Base-by-base conservation (phyloP, 2,113 vertebrate genomes). In the Phoxinus phoxinus region DNA sequence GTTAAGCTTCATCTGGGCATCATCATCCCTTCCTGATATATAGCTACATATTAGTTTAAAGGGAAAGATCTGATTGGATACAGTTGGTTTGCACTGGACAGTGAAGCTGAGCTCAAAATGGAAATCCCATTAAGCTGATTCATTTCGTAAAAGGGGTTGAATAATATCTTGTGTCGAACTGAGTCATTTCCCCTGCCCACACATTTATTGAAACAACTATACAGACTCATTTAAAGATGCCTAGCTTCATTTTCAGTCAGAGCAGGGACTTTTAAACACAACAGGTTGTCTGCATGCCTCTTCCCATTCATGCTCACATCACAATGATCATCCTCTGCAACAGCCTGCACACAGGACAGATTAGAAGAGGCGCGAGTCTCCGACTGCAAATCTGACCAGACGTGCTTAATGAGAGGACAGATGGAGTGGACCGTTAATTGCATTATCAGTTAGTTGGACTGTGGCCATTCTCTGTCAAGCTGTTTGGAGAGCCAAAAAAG, bases 121-220 rank as follows among this genome's bases (percentile, higher is more conserved):
- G 53, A 84, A 87, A 86, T 13, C 77, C n/a, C 59, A 30, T 71
- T 67, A 51, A 80, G 73, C 59, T 32, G 83, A 86, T 58, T 78
- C 67, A 80, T 84, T 84, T 69, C 25, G 46, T 25, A 44, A 84
- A 76, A 56, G 12, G 5, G 32, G 56, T 23, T 69, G 44, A 81
- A 75, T 72, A 48, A 83, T 88, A 71, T 76, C 30, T 17, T 27
- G 25, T 71, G 27, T 41, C 35, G 9, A 88, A 83, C 30, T 77
- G 77, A 81, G 56, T 86, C 78, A 88, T 69, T 51, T 88, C 85
- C 84, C 51, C 27, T 32, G 56, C 56, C 81, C 53, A 84, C 32
- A 53, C 37, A 12, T 58, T n/a, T 63, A 76, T 53, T 73, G 27
- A 86, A 88, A 86, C 46, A 84, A 53, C 19, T 12, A n/a, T n/a